These are phyloP conservation scores for Helogale parvula DNA, from an alignment of 2,113 vertebrate genomes.

Conservation along the genomic window DNA sequence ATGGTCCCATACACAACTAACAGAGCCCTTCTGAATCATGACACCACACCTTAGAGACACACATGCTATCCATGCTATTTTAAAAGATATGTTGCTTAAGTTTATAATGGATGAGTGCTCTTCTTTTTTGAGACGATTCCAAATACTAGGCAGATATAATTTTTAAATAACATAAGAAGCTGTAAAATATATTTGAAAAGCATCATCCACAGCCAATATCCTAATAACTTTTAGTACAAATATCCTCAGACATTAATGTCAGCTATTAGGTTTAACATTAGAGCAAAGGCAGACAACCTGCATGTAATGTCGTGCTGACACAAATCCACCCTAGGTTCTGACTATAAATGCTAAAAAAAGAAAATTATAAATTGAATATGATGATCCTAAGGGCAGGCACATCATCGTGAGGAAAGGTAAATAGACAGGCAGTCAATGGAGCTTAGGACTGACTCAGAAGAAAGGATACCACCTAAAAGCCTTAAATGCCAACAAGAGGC, in stretches of 20 bases:
- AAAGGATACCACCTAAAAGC: not conserved
- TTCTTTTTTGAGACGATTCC: not conserved
- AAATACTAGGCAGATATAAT: not conserved
- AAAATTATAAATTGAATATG: not conserved
- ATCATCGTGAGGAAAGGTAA: not conserved
- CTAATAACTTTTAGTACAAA: not conserved
- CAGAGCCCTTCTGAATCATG: not conserved
- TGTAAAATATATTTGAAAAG: not conserved
- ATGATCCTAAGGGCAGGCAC: not conserved
- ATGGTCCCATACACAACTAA: not conserved
- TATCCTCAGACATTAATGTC: not conserved
- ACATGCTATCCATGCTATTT: not conserved
- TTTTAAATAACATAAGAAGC: not conserved
- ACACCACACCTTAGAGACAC: not conserved
- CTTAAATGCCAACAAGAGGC: not conserved
- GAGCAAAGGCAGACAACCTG: not conserved
- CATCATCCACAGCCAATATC: not conserved
- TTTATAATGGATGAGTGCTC: not conserved
- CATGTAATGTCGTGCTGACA: not conserved
- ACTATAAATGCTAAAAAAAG: not conserved
- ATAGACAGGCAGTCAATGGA: not conserved
- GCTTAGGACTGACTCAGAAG: not conserved
- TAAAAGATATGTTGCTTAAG: not conserved
- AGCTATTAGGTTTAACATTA: not conserved
- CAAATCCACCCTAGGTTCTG: not conserved